phyloP scores from a whole-genome alignment of 2,888 invertebrate genomes.

The Elmis aenea region DNA sequence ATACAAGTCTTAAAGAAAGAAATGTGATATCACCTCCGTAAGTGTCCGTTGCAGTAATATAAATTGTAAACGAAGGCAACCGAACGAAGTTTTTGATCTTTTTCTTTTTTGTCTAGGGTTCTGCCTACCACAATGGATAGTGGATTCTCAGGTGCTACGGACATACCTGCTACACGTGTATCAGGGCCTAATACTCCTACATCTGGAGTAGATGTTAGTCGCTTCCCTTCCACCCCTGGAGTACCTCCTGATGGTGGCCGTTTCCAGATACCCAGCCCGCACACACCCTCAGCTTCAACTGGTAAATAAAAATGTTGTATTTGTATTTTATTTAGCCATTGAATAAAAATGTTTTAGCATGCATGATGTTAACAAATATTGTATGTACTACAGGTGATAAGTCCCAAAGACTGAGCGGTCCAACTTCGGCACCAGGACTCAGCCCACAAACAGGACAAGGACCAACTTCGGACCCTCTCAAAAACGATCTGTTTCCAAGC shows the following conservation, averaged over 20 bases:
- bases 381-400: slow-evolving; percentile 36
- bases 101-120: slow-evolving; percentile 35
- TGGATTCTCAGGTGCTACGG: slow-evolving; percentile 44
- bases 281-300: slow-evolving; percentile 41
- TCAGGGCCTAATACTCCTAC: slow-evolving; percentile 53
- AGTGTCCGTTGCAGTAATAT: slow-evolving; percentile 40
- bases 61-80: background rate
- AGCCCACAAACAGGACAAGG: slow-evolving; percentile 45
- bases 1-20: slow-evolving; percentile 79
- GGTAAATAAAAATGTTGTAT: slow-evolving; percentile 10
- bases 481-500: slow-evolving; percentile 43
- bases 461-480: slow-evolving; percentile 41
- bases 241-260: slow-evolving; percentile 44
- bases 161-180: slow-evolving; percentile 42
- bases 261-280: slow-evolving; percentile 51
- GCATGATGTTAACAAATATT: background rate
- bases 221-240: slow-evolving; percentile 44
- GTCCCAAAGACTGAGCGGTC: slow-evolving; percentile 36
- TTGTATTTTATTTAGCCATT: background rate
- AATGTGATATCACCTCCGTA: slow-evolving; percentile 72
- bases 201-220: slow-evolving; percentile 44
- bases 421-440: slow-evolving; percentile 38
- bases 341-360: slow-evolving; percentile 10
- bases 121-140: slow-evolving; percentile 42
- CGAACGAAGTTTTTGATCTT: slow-evolving; percentile 7